Evolutionary conservation across 2,113 vertebrate species (phyloP), one percentile per base, ranked within the genome.

Genomic region (Spea multiplicata): DNA sequence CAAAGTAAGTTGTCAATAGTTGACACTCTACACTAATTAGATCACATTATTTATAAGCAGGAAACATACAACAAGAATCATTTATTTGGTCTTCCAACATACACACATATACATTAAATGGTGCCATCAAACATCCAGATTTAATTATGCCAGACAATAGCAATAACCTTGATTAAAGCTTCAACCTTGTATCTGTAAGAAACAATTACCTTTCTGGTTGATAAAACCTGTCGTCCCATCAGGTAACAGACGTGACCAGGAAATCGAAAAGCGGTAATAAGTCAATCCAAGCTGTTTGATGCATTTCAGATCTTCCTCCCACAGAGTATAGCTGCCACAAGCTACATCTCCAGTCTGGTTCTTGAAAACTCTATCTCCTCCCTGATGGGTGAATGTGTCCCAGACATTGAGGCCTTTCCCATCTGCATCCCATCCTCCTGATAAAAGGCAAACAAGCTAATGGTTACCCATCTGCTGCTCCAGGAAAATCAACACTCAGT

Each of bases 161-260:
- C 89, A 92, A 91, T 93, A 93, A 93, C 92, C 92, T 93, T 93
- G 92, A 93, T 93, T 92, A 93, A 91, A 92, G 87, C 89, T 87
- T 89, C 90, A 92, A 92, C 91, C 90, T 93, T 93, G 92, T 92
- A 91, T 92, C 91, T 91, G 91, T 91, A 91, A 93, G 90, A 92
- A 93, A 92, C 90, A 93, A 92, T 88, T 92, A 95, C 96, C 94
- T 96, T 95, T 94, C 86, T 93, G 93, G 92, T 96, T 98, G 93
- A 98, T 89, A 84, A 91, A 89, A 87, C 85, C 84, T 84, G 89
- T 95, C 83, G 91, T 96, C 87, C 96, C 96, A 88, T 96, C 93
- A 86, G 96, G 96, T 90, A 99, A 94, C 86, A 99, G 92, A 89
- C 95, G 94, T 87, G 96, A 91, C 97, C 96, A 97, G 89, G 95